Evolutionary conservation across 1,140 invertebrate species (phyloP).

Genomic region (Hylyphantes graminicola): DNA sequence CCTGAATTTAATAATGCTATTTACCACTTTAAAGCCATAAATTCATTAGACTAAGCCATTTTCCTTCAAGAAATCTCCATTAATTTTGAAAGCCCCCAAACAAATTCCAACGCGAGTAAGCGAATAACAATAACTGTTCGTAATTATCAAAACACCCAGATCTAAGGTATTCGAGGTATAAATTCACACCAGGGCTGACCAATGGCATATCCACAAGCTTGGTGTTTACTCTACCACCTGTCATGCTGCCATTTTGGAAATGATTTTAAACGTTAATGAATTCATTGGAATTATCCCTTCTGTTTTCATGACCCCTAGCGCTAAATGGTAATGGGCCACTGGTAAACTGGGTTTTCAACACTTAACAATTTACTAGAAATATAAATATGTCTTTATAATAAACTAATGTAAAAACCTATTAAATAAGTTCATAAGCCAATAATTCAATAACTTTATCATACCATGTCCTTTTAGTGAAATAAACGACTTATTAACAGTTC

Average conservation of each 20-base stretch:
- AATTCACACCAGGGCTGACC: not conserved
- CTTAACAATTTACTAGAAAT: too few relatives aligned
- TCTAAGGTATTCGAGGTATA: not conserved
- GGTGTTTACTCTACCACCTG: not conserved
- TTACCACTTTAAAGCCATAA: too few relatives aligned
- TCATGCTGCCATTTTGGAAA: not conserved
- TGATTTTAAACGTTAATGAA: constrained; percentile 31
- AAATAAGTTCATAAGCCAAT: too few relatives aligned
- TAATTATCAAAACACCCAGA: constrained; percentile 16
- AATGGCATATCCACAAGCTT: not conserved
- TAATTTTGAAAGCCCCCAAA: not conserved
- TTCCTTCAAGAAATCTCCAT: too few relatives aligned
- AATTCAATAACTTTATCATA: too few relatives aligned
- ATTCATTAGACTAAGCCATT: too few relatives aligned
- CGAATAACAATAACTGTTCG: constrained; percentile 26
- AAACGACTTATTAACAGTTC: too few relatives aligned
- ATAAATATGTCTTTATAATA: too few relatives aligned
- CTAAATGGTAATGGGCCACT: constrained; percentile 43
- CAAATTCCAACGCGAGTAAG: constrained; percentile 15
- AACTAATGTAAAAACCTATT: too few relatives aligned
- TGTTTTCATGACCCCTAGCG: constrained; percentile 39
- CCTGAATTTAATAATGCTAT: too few relatives aligned
- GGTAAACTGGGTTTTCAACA: not conserved
- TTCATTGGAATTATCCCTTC: constrained; percentile 21
- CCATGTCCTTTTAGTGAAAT: too few relatives aligned